phyloP scores from a whole-genome alignment of 37 sponge, comb jelly and placozoan genomes.

The Petrosia ficiformis region DNA sequence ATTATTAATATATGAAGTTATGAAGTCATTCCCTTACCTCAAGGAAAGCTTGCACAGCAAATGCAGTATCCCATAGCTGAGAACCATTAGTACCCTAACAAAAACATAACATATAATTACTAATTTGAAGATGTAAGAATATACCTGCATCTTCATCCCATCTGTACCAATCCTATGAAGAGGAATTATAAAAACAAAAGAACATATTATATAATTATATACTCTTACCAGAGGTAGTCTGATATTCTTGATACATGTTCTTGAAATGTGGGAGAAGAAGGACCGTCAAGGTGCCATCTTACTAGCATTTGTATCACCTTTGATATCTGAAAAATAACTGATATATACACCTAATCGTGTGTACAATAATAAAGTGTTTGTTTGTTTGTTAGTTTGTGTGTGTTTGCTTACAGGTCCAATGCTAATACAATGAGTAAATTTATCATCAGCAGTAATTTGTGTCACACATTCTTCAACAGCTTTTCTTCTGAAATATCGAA shows the following conservation, averaged over 20 bases:
- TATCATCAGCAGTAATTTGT: conserved; percentile 83
- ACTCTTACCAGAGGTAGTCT: conserved; percentile 83
- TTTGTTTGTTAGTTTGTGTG: too few species aligned
- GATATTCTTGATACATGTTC: conserved; percentile 70
- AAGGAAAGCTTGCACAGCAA: conserved; percentile 81
- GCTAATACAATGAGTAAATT: conserved; percentile 81
- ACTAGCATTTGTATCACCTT: conserved; percentile 91
- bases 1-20: background rate
- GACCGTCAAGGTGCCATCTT: conserved; percentile 78
- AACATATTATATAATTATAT: background rate
- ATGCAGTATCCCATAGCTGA: conserved; percentile 85
- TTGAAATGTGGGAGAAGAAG: conserved; percentile 64
- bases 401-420: conserved; percentile 80
- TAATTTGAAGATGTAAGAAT: background rate
- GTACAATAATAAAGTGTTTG: background rate
- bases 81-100: conserved; percentile 90
- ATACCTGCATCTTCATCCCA: conserved; percentile 94
- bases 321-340: conserved; percentile 52
- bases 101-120: too few species aligned
- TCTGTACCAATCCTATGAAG: conserved; percentile 74
- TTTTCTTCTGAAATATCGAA: conserved; percentile 36
- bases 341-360: background rate
- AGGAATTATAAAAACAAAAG: background rate
- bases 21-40: conserved; percentile 28
- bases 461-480: conserved; percentile 65